Evolutionary conservation across 1,140 invertebrate species (phyloP).

Genomic region (Euwallacea fornicatus): DNA sequence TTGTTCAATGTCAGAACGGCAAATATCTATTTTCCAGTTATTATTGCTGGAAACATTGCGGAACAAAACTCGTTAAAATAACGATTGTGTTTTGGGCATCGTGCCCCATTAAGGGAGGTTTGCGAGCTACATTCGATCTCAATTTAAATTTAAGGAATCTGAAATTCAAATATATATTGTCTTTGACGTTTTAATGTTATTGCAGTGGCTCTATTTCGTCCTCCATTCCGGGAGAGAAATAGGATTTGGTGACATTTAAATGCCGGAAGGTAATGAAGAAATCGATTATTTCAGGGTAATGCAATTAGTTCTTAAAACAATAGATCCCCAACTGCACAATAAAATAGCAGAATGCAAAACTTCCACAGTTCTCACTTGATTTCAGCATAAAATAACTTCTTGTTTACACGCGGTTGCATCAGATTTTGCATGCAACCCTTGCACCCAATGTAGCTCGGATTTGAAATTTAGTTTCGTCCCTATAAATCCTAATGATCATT

Average conservation of each 20-base stretch:
- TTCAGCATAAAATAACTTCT: conserved; percentile 14
- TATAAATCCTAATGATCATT: conserved; percentile 30
- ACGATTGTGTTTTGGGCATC: conserved; percentile 10
- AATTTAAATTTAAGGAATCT: conserved; percentile 23
- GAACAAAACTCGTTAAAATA: conserved; percentile 24
- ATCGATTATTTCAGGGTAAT: too few relatives aligned
- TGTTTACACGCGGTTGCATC: conserved; percentile 21
- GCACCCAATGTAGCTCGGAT: conserved; percentile 9
- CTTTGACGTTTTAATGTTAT: conserved; percentile 11
- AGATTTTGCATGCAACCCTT: conserved; percentile 7
- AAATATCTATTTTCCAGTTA: conserved; percentile 5
- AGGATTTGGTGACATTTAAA: too few relatives aligned
- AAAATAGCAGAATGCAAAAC: too few relatives aligned
- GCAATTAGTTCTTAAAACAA: too few relatives aligned
- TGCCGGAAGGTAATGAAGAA: too few relatives aligned
- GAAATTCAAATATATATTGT: conserved; percentile 11
- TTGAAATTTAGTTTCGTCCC: conserved; percentile 20
- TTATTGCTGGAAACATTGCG: conserved; percentile 22
- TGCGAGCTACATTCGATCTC: conserved; percentile 17
- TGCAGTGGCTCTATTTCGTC: background rate
- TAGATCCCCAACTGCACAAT: too few relatives aligned
- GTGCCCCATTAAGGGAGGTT: conserved; percentile 16
- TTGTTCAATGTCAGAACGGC: background rate
- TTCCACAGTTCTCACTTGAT: too few relatives aligned
- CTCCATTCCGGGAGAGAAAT: too few relatives aligned